Percentiles rank a stretch among this genome's conserved stretches.
Conservation (phyloP, 37 sponge, comb jelly and placozoan genomes). For the Amphimedon queenslandica region DNA sequence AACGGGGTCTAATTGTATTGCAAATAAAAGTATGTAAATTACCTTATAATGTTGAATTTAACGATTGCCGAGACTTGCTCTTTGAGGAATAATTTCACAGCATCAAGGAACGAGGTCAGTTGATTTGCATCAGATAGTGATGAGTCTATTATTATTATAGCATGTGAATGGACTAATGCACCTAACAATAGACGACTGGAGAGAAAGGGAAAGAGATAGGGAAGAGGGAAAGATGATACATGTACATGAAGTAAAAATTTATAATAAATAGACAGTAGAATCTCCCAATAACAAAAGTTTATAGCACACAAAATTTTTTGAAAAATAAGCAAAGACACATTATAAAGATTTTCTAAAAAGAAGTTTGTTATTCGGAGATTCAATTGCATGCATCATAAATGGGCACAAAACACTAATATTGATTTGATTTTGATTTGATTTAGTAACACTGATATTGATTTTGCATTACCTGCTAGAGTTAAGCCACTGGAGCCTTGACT, state of each 20-base stretch:
- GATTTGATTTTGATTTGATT: no score
- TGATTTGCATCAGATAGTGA: conserved; percentile 8
- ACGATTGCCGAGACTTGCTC: conserved; percentile 48
- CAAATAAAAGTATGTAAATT: neutral
- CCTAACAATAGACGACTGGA: conserved; percentile 54
- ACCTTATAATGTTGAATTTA: conserved; percentile 56
- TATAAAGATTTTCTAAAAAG: no score
- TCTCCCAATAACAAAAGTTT: neutral
- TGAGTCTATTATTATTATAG: conserved; percentile 41
- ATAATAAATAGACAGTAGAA: no score
- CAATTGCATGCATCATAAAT: no score
- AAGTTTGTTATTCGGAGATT: no score
- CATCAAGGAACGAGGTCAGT: conserved; percentile 13
- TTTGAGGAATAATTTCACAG: conserved; percentile 7
- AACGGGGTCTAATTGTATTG: no score
- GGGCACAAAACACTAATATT: no score
- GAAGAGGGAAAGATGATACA: neutral
- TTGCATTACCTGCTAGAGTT: conserved; percentile 80
- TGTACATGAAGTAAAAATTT: no score
- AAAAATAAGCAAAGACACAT: neutral
- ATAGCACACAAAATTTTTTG: neutral
- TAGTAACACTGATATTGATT: no score
- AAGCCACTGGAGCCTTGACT: conserved; percentile 67
- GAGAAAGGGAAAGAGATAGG: no score
- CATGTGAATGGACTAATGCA: no score